These are phyloP conservation scores for Prunella strophiata DNA, from an alignment of 2,797 vertebrate genomes.

Conservation along the genomic window DNA sequence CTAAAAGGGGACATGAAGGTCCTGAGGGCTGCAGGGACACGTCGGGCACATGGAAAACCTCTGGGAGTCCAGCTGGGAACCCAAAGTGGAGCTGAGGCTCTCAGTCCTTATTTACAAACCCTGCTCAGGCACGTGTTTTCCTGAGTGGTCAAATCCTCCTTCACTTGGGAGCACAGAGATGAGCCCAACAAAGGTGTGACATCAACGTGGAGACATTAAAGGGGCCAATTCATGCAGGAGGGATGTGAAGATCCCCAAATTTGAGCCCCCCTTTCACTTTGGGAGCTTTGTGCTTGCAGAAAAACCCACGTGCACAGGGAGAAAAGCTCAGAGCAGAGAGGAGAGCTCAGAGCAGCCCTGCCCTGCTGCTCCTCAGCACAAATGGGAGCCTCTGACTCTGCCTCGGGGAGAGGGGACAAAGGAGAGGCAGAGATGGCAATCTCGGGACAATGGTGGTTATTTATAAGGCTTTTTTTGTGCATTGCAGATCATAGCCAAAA, in stretches of 20 bases:
- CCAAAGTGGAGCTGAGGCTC: neutral
- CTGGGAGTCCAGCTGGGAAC: neutral
- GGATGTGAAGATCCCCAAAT: neutral
- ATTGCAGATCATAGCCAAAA: constrained; percentile 14
- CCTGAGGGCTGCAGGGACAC: neutral
- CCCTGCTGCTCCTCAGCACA: neutral
- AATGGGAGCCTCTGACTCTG: neutral
- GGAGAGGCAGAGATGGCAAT: constrained; percentile 6
- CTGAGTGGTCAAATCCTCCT: neutral
- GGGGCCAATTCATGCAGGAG: accelerated
- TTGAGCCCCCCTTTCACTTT: accelerated
- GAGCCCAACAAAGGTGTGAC: neutral
- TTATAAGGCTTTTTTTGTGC: constrained; percentile 30
- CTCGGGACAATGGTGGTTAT: constrained; percentile 34
- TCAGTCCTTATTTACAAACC: neutral
- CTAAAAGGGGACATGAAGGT: neutral
- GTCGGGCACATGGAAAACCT: neutral
- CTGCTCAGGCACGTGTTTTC: neutral
- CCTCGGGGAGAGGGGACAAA: neutral
- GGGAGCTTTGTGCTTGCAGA: neutral
- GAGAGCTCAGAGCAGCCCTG: neutral
- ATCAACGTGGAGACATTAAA: neutral
- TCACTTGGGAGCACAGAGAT: accelerated
- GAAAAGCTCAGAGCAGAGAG: neutral
- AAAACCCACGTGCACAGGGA: accelerated